Evolutionary conservation across 2,113 vertebrate species (phyloP).

Genomic region (Leucosticte australis): DNA sequence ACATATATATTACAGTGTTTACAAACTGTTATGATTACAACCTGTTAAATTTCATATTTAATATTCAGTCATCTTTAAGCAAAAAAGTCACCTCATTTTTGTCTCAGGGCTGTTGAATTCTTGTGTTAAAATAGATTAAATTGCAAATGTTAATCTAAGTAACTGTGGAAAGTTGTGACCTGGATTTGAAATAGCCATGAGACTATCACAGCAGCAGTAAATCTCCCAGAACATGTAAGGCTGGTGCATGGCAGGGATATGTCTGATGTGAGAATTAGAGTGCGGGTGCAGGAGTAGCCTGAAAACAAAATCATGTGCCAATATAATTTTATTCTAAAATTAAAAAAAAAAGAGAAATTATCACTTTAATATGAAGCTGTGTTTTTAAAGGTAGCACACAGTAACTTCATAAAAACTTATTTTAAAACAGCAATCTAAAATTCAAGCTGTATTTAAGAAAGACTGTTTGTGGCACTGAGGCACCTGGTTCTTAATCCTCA

Average conservation of each 20-base stretch:
- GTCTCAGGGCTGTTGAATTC: background rate
- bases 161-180: conserved; percentile 46
- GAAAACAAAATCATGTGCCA: background rate
- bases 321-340: background rate
- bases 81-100: conserved; percentile 45
- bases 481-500: background rate
- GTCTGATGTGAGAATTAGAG: background rate
- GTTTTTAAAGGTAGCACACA: background rate
- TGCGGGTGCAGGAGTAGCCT: background rate
- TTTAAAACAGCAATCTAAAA: background rate
- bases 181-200: conserved; percentile 54
- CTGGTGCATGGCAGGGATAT: background rate
- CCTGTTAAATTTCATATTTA: conserved; percentile 65
- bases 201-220: conserved; percentile 39
- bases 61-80: conserved; percentile 48
- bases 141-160: conserved; percentile 49
- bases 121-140: conserved; percentile 56
- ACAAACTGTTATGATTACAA: conserved; percentile 71
- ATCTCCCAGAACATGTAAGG: conserved; percentile 10
- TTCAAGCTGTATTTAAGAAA: background rate
- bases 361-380: background rate
- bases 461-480: background rate
- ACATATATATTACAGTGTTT: conserved; percentile 56
- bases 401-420: background rate
- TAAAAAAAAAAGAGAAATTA: background rate